Evolutionary conservation across 1,140 invertebrate species (phyloP).

Genomic region (Drosophila pachea): DNA sequence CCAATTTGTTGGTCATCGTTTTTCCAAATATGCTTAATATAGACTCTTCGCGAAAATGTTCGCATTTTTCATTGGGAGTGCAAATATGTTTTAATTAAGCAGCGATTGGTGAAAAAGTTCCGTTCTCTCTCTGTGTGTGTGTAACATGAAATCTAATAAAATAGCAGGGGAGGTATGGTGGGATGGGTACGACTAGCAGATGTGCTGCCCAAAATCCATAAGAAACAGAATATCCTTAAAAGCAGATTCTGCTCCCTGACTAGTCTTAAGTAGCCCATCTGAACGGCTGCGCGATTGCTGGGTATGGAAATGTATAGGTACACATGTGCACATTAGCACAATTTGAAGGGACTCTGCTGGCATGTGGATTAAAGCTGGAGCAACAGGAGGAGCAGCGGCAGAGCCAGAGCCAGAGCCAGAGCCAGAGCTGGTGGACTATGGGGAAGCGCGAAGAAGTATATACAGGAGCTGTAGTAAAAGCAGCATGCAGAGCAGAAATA

Average conservation of each 20-base stretch:
- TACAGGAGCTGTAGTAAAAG: not conserved
- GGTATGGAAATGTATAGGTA: constrained; percentile 6
- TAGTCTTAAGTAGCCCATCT: not conserved
- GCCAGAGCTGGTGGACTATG: too few relatives aligned
- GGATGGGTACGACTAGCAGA: not conserved
- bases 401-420: too few relatives aligned
- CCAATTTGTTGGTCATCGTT: not conserved
- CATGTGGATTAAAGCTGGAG: constrained; percentile 14
- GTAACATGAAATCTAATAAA: constrained; percentile 2
- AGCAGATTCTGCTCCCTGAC: not conserved
- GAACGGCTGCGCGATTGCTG: not conserved
- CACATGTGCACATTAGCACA: constrained; percentile 23
- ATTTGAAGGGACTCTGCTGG: constrained; percentile 8
- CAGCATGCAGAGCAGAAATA: constrained; percentile 2
- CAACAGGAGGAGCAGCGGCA: not conserved
- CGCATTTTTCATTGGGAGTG: constrained; percentile 2
- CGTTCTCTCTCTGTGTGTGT: constrained; percentile 9
- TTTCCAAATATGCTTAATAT: not conserved
- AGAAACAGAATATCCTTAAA: not conserved
- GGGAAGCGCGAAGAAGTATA: too few relatives aligned
- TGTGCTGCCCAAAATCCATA: not conserved
- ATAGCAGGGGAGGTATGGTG: not conserved
- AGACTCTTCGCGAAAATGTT: not conserved
- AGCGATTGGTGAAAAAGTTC: constrained; percentile 16
- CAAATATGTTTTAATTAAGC: constrained; percentile 33